Evolutionary conservation across 2,888 invertebrate genomes (phyloP).

Genomic region (Drosophila meridiana): DNA sequence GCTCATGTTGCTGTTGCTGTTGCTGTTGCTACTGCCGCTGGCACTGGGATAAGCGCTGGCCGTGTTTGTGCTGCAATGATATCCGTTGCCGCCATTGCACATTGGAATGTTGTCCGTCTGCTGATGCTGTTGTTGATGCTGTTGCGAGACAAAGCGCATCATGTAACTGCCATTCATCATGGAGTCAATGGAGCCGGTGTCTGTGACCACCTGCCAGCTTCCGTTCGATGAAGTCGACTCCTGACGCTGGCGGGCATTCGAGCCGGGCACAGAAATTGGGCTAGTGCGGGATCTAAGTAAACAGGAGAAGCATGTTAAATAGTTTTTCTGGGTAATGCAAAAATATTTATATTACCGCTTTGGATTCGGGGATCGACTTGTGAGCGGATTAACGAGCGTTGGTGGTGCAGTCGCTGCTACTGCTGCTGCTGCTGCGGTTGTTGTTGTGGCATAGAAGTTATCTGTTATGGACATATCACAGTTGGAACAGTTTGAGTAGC

Average conservation of each 20-base stretch:
- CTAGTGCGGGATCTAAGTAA: constrained; percentile 86
- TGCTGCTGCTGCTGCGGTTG: constrained; percentile 38
- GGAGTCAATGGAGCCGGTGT: constrained; percentile 87
- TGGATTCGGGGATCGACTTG: constrained; percentile 83
- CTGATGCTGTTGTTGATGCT: constrained; percentile 47
- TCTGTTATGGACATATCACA: constrained; percentile 84
- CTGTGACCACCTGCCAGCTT: constrained; percentile 90
- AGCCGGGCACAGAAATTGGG: constrained; percentile 88
- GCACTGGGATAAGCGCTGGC: constrained; percentile 25
- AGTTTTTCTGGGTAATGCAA: too few species aligned
- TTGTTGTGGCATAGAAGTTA: constrained; percentile 74
- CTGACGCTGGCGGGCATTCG: constrained; percentile 86
- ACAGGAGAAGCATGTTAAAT: not conserved
- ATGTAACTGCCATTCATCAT: constrained; percentile 81
- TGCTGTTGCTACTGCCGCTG: constrained; percentile 32
- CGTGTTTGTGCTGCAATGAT: constrained; percentile 59
- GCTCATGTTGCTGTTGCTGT: constrained; percentile 30
- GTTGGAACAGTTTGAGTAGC: constrained; percentile 83
- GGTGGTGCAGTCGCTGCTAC: constrained; percentile 36
- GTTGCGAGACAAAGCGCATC: constrained; percentile 64
- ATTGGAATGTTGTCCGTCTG: constrained; percentile 68
- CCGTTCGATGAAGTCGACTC: constrained; percentile 87
- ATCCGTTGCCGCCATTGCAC: constrained; percentile 67
- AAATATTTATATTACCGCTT: constrained; percentile 72
- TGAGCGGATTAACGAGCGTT: constrained; percentile 69